A percentile compares a stretch with the other conserved stretches of the same genome.
These are phyloP conservation scores for Lerista edwardsae DNA, from an alignment of 2,797 vertebrate species.

Conservation along the genomic window DNA sequence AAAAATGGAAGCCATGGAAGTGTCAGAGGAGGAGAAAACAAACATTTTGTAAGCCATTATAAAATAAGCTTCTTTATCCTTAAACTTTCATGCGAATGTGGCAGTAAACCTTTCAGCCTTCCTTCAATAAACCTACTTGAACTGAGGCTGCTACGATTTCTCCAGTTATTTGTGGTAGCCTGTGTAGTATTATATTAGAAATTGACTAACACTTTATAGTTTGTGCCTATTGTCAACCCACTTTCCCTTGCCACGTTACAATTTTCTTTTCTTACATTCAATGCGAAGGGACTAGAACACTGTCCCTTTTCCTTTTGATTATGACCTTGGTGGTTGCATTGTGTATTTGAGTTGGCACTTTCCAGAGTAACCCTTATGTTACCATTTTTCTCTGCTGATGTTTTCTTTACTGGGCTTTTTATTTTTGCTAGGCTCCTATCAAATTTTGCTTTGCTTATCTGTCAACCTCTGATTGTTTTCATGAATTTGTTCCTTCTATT, in stretches of 20 bases:
- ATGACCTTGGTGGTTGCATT: background rate
- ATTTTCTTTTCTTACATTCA: slow-evolving; percentile 3
- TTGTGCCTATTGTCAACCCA: background rate
- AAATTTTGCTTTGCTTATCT: background rate
- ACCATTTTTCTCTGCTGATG: background rate
- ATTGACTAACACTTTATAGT: background rate
- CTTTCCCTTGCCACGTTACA: background rate
- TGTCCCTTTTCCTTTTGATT: background rate
- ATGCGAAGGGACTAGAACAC: background rate
- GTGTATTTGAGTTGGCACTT: background rate
- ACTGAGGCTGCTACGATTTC: background rate
- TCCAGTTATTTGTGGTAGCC: background rate
- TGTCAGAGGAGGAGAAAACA: background rate
- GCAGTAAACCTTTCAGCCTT: background rate
- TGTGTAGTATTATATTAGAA: background rate
- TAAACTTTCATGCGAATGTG: background rate
- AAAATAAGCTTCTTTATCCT: background rate
- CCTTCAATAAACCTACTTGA: background rate
- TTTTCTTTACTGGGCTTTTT: background rate
- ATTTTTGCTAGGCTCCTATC: background rate
- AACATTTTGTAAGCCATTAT: background rate
- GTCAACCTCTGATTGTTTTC: background rate
- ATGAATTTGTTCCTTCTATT: slow-evolving; percentile 6
- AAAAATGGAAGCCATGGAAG: background rate
- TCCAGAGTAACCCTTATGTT: background rate